A percentile compares a stretch with the other conserved stretches of the same genome.
These are phyloP conservation scores for Mactromeris polynyma DNA, from an alignment of 2,888 invertebrate genomes.

Conservation along the genomic window DNA sequence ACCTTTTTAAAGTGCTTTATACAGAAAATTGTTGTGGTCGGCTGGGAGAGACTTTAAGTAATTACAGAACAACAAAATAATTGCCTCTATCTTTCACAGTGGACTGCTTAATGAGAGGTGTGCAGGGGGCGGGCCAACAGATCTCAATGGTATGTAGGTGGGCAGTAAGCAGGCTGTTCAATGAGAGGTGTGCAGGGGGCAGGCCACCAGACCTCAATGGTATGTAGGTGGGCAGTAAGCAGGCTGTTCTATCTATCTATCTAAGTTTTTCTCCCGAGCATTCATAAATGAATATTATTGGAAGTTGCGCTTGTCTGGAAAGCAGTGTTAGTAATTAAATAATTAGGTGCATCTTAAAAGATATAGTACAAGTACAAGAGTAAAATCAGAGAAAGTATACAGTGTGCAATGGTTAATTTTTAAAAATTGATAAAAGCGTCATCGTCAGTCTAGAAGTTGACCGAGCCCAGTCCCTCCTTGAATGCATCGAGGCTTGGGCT, in stretches of 20 bases:
- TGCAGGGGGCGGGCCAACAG: neutral
- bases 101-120: neutral
- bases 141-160: neutral
- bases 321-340: no score
- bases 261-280: no score
- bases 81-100: neutral
- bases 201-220: neutral
- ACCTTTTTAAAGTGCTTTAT: neutral
- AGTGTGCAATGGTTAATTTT: no score
- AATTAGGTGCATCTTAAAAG: no score
- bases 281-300: no score
- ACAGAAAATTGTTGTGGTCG: neutral
- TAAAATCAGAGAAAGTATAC: no score
- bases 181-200: neutral
- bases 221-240: neutral
- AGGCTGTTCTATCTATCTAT: neutral
- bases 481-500: no score
- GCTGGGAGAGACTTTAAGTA: neutral
- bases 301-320: no score
- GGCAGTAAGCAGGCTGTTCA: neutral
- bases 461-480: no score
- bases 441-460: no score
- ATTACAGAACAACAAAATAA: neutral
- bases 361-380: no score
- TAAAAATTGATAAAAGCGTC: no score